A percentile compares a stretch with the other conserved stretches of the same genome.
phyloP scores from a whole-genome alignment of 2,888 invertebrate genomes.

The Apeira syringaria region DNA sequence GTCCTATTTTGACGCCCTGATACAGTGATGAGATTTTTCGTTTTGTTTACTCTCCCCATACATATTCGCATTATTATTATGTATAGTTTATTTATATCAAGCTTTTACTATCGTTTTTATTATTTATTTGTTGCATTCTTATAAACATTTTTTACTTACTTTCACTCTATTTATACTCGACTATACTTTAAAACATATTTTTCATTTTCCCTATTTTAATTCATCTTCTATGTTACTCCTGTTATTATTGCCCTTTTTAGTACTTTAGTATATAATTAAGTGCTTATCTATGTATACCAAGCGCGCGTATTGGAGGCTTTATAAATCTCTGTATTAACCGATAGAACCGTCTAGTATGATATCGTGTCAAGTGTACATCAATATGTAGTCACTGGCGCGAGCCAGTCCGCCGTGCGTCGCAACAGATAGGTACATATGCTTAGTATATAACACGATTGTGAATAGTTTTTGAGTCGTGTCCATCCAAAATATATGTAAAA shows the following conservation, averaged over 20 bases:
- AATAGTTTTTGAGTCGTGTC: slow-evolving; percentile 82
- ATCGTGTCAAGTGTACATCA: slow-evolving; percentile 38
- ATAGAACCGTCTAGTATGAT: slow-evolving; percentile 33
- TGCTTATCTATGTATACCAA: slow-evolving; percentile 29
- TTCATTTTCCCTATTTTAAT: not conserved
- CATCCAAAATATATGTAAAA: slow-evolving; percentile 38
- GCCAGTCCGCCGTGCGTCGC: slow-evolving; percentile 44
- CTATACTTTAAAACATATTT: no score
- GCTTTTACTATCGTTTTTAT: no score
- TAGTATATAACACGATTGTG: slow-evolving; percentile 65
- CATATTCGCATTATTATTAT: slow-evolving; percentile 14
- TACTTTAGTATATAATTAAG: slow-evolving; percentile 14
- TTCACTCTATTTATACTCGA: slow-evolving; percentile 2
- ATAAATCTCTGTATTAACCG: slow-evolving; percentile 44
- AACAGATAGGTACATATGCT: slow-evolving; percentile 33
- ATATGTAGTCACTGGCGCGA: slow-evolving; percentile 64
- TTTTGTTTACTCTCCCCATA: slow-evolving; percentile 33
- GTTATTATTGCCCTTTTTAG: slow-evolving; percentile 22
- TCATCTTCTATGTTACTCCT: slow-evolving; percentile 7
- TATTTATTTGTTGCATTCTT: slow-evolving; percentile 8
- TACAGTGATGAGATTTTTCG: slow-evolving; percentile 43
- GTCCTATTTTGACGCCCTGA: slow-evolving; percentile 74
- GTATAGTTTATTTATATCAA: no score
- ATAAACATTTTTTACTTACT: not conserved
- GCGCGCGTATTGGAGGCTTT: slow-evolving; percentile 51